Evolutionary conservation across 2,888 invertebrate genomes (phyloP), one percentile per base, ranked within the genome.

Genomic region (Euproctis similis): DNA sequence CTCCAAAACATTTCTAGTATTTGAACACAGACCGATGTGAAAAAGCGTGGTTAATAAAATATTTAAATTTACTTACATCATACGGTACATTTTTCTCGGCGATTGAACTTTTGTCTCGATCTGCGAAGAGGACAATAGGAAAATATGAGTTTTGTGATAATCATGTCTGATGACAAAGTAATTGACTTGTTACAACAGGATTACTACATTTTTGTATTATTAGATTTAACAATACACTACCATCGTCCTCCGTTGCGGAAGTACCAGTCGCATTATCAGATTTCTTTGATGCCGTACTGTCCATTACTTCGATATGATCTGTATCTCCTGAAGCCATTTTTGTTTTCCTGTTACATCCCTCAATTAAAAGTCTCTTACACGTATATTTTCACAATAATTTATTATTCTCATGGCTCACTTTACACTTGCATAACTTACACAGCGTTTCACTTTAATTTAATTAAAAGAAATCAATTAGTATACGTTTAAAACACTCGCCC

Each of bases 291-390:
- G 86, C 82, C 63, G 88, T 87, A 70, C 88, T 87, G 78, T 92
- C 92, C 80, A 90, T 80, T 46, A 81, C 87, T 87, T 93, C 92
- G 68, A 93, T 92, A 72, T 89, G 89, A 86, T 92, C 92, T 70
- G 90, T 90, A 84, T 92, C 92, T 71, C 92, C 92, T 80, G 93
- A 92, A 88, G 93, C 93, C 93, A 93, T 93, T 76, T 84, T 84
- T 72, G 64, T 69, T 77, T 71, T 60, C 61, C 51, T 66, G 59
- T 66, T 72, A 76, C 78, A 80, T 75, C 78, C 75, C 76, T 72
- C 74, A 74, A 70, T 74, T 74, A 68, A 54, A 66, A 69, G 76
- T 76, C 68, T 69, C 60, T 63, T 36, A 47, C 41, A 56, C 59
- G 36, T 67, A 60, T 63, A 34, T 64, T 54, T 60, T 61, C 71